Conservation (phyloP, 2,797 vertebrate species). For the Malurus splendens region DNA sequence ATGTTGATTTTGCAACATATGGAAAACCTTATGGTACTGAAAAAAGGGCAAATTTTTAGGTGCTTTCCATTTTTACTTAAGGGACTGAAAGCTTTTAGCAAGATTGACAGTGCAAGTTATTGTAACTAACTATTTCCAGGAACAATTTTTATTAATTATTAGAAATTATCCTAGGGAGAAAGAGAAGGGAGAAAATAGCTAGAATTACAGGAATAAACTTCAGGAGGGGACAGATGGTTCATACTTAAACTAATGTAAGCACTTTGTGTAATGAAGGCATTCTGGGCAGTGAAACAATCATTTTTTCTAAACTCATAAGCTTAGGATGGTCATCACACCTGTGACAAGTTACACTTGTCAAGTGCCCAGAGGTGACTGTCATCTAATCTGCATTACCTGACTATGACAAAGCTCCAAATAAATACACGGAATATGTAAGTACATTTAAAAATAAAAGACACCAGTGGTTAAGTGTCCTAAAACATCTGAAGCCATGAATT, state of each 20-base stretch:
- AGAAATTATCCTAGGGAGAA: background rate
- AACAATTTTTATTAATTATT: background rate
- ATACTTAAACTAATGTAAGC: background rate
- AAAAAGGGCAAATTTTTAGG: background rate
- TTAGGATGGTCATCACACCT: background rate
- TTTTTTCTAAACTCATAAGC: background rate
- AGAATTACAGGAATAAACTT: background rate
- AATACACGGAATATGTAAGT: background rate
- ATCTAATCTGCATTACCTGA: background rate
- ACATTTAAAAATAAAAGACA: background rate
- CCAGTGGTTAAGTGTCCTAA: background rate
- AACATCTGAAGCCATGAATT: background rate
- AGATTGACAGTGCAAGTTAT: background rate
- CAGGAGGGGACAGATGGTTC: background rate
- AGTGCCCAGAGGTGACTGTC: background rate
- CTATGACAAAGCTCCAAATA: background rate
- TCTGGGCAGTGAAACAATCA: background rate
- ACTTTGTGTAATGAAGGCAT: background rate
- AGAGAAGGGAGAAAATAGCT: background rate
- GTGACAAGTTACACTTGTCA: background rate
- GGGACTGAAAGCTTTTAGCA: background rate
- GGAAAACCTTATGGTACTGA: background rate
- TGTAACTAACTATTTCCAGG: background rate
- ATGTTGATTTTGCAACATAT: background rate
- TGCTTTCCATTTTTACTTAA: background rate